Evolutionary conservation across 2,888 invertebrate species (phyloP), one percentile per base, ranked within the genome.

Genomic region (Campoplex nolae): DNA sequence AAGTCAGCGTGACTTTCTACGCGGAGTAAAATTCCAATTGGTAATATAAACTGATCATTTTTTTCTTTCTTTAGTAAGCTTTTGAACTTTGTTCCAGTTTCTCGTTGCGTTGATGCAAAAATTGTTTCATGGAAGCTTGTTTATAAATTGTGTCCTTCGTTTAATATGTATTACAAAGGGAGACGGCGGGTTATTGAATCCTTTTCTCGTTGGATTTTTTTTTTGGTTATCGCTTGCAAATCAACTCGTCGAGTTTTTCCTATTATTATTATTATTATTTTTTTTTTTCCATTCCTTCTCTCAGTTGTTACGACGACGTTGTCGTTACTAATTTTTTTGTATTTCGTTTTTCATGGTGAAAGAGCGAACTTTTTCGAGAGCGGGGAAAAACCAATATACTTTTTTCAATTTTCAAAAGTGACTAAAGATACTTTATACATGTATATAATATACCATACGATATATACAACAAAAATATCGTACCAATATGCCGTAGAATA

Each of bases 401-500:
- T 84, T 71, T 67, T 79, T 70, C 28, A 68, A 16, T 54, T 45
- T 56, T 45, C 32, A 45, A 16, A 45, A 74, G 58, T 68, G 28
- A 42, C 18, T 23, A 68, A 68, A 54, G 28, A 78, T 79, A 84
- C 77, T 84, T 87, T 84, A 85, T 86, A 83, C 83, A 86, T 88
- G 84, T 86, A 81, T 80, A 88, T 88, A 23, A 23, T 23, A 23
- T 23, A 23, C 23, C 23, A 84, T 83, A 85, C 87, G 84, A 85
- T 85, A 88, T 87, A 87, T 80, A 76, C 84, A 82, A 71, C 84
- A 85, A 23, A 23, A 23, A 85, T 92, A 93, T 92, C 92, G 90
- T 93, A 93, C 91, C 76, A 86, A 70, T 92, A 93, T 90, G 91
- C 89, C 90, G 90, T 94, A 94, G 93, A 91, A 90, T 93, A 93